A percentile compares a stretch with the other conserved stretches of the same genome.
These are phyloP conservation scores for Chrysina gloriosa DNA, from an alignment of 2,888 invertebrate species.

Conservation along the genomic window DNA sequence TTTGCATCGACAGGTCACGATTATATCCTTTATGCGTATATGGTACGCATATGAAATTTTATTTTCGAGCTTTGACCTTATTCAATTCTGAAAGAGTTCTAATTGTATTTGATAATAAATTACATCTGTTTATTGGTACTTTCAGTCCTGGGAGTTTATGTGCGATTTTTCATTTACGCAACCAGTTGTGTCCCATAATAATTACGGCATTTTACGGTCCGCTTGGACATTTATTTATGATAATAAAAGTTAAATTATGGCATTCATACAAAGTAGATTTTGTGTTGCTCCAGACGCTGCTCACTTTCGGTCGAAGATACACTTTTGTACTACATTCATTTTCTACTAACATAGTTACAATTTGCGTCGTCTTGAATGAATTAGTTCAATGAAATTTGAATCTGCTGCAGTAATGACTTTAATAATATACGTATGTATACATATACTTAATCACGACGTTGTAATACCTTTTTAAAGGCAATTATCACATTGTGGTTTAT, in stretches of 20 bases:
- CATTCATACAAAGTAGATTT: conserved; percentile 31
- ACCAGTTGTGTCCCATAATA: conserved; percentile 32
- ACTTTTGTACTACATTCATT: not conserved
- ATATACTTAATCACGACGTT: no score
- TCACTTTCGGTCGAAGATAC: not conserved
- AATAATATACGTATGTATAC: no score
- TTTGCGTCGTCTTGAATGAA: not conserved
- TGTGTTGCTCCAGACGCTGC: conserved; percentile 9
- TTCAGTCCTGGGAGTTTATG: conserved; percentile 18
- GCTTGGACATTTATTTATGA: conserved; percentile 31
- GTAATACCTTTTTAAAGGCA: no score
- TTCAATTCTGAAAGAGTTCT: conserved; percentile 19
- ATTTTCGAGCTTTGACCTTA: not conserved
- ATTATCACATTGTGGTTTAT: no score
- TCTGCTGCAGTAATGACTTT: no score
- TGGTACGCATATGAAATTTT: not conserved
- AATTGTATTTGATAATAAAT: conserved; percentile 32
- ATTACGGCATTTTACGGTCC: conserved; percentile 24
- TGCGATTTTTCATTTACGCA: conserved; percentile 28
- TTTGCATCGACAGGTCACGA: no score
- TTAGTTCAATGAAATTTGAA: no score
- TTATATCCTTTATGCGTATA: not conserved
- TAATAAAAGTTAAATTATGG: conserved; percentile 33
- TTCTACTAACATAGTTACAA: not conserved
- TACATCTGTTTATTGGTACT: conserved; percentile 29